These are phyloP conservation scores for Melangyna quadrimaculata DNA, from an alignment of 2,888 invertebrate genomes.

Conservation along the genomic window DNA sequence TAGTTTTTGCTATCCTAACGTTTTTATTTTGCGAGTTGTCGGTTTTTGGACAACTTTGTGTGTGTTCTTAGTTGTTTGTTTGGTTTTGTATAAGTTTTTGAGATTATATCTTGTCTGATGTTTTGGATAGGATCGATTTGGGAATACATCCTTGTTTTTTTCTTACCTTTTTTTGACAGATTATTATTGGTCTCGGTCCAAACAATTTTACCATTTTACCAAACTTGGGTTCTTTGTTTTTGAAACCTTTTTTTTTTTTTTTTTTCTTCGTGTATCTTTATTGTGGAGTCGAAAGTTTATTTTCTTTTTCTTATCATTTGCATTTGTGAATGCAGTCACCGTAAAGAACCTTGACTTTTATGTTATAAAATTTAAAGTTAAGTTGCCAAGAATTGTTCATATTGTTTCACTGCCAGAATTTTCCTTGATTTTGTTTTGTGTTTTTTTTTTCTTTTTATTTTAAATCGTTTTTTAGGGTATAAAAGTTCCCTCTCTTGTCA, in stretches of 20 bases:
- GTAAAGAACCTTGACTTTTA: conserved; percentile 59
- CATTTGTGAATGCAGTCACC: conserved; percentile 45
- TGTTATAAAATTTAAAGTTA: not conserved
- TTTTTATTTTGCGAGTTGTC: not conserved
- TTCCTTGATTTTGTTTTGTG: conserved; percentile 14
- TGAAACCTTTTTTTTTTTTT: not conserved
- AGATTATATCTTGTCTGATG: not conserved
- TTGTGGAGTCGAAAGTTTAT: not conserved
- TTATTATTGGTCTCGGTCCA: conserved; percentile 50
- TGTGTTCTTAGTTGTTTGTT: not conserved
- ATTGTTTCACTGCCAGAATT: conserved; percentile 33
- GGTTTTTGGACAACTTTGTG: not conserved
- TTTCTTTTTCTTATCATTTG: conserved; percentile 40
- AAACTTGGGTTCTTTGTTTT: conserved; percentile 15
- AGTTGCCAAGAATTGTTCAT: conserved; percentile 12
- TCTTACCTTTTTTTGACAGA: not conserved
- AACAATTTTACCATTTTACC: not conserved
- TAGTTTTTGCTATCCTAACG: not conserved
- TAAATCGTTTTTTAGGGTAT: no score
- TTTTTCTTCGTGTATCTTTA: not conserved
- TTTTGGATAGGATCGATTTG: conserved; percentile 18
- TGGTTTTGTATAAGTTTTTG: not conserved
- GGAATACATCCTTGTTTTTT: conserved; percentile 3
- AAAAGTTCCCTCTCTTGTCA: not conserved
- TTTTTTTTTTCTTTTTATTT: no score